Conservation (phyloP, 2,797 vertebrate genomes). For the Platalea minor region DNA sequence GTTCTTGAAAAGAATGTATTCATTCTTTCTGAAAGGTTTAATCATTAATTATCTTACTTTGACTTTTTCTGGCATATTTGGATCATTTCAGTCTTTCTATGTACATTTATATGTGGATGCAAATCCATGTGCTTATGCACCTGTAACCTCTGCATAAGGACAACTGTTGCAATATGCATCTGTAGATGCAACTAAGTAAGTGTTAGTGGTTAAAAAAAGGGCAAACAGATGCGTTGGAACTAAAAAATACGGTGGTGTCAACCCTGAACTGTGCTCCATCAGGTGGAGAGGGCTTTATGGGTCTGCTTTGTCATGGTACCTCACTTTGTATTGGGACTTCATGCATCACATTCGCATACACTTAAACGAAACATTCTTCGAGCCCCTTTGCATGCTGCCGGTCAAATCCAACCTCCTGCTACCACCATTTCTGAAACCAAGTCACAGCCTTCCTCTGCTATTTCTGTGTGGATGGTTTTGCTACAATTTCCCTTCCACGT, state of each 20-base stretch:
- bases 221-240: neutral
- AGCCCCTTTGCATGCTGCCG: neutral
- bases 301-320: neutral
- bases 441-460: neutral
- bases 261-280: neutral
- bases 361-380: neutral
- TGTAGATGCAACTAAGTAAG: neutral
- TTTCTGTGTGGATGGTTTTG: neutral
- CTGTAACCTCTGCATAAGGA: neutral
- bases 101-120: neutral
- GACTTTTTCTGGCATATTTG: neutral
- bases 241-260: neutral
- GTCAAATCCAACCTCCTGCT: neutral
- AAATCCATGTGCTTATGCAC: neutral
- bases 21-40: neutral
- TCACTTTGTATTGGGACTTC: neutral
- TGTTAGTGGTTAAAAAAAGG: neutral
- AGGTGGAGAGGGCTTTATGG: neutral
- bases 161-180: neutral
- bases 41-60: neutral
- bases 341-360: neutral
- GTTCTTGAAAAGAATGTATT: constrained; percentile 40
- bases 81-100: neutral
- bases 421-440: neutral
- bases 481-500: neutral